Evolutionary conservation across 2,888 invertebrate species (phyloP).

Genomic region (Plagiodera versicolora): DNA sequence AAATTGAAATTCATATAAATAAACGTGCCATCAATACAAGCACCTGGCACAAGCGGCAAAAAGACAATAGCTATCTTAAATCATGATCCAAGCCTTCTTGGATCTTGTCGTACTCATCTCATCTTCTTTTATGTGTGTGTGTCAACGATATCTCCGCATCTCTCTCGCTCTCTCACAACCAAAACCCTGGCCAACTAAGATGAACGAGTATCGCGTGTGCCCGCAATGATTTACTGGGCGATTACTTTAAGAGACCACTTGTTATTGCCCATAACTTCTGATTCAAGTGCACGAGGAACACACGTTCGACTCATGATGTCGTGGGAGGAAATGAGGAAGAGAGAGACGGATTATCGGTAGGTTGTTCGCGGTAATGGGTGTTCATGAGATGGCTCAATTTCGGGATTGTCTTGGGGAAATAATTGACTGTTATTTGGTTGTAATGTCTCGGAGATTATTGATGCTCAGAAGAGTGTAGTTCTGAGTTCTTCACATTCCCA

Average conservation of each 20-base stretch:
- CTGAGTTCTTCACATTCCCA: too few relatives aligned
- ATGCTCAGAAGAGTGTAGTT: not conserved
- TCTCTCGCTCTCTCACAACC: conserved; percentile 22
- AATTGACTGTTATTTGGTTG: not conserved
- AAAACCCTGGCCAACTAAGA: conserved; percentile 38
- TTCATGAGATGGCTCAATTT: conserved; percentile 40
- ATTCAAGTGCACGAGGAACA: conserved; percentile 52
- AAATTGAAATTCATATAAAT: too few relatives aligned
- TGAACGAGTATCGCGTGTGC: conserved; percentile 49
- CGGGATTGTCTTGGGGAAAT: not conserved
- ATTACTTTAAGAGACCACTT: conserved; percentile 57
- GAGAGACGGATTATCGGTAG: conserved; percentile 20
- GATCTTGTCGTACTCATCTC: conserved; percentile 41
- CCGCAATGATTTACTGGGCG: conserved; percentile 54
- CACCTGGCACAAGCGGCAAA: conserved; percentile 54
- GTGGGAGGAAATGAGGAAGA: conserved; percentile 20
- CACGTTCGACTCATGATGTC: conserved; percentile 36
- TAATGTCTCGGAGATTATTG: not conserved
- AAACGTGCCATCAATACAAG: conserved; percentile 17
- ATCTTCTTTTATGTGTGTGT: too few relatives aligned
- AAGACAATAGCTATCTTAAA: conserved; percentile 54
- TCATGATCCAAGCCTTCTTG: conserved; percentile 56
- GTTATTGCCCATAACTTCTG: conserved; percentile 57
- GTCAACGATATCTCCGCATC: conserved; percentile 38
- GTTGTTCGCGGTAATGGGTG: conserved; percentile 27